Conservation (phyloP, 2,797 vertebrate species). For the Chlorospingus semifuscus region DNA sequence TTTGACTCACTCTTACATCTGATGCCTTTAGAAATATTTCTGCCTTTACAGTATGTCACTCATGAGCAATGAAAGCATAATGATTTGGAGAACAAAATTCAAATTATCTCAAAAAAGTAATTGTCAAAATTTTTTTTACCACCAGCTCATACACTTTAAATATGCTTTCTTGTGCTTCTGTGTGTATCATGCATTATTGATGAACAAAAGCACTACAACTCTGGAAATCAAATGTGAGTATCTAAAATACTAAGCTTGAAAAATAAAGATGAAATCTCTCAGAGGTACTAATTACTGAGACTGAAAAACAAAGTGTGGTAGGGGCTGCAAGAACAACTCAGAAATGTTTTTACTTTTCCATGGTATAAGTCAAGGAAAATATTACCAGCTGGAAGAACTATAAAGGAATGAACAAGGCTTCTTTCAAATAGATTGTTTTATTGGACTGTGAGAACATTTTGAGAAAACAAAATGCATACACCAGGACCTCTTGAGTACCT, state of each 20-base stretch:
- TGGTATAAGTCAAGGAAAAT: not conserved
- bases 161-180: not conserved
- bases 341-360: not conserved
- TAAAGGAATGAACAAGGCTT: not conserved
- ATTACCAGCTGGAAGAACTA: not conserved
- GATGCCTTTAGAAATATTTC: not conserved
- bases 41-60: not conserved
- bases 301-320: not conserved
- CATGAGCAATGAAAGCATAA: not conserved
- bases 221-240: not conserved
- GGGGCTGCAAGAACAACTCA: not conserved
- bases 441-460: not conserved
- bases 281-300: not conserved
- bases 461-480: not conserved
- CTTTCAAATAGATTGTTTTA: slow-evolving; percentile 5
- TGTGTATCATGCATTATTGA: not conserved
- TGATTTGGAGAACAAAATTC: not conserved
- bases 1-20: not conserved
- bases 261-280: not conserved
- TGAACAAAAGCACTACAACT: not conserved
- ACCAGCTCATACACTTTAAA: not conserved
- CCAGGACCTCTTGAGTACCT: not conserved
- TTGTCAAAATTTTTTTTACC: not conserved
- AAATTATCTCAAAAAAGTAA: not conserved
- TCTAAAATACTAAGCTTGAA: not conserved